phyloP scores from a whole-genome alignment of 2,113 vertebrate species.

The Eonycteris spelaea region DNA sequence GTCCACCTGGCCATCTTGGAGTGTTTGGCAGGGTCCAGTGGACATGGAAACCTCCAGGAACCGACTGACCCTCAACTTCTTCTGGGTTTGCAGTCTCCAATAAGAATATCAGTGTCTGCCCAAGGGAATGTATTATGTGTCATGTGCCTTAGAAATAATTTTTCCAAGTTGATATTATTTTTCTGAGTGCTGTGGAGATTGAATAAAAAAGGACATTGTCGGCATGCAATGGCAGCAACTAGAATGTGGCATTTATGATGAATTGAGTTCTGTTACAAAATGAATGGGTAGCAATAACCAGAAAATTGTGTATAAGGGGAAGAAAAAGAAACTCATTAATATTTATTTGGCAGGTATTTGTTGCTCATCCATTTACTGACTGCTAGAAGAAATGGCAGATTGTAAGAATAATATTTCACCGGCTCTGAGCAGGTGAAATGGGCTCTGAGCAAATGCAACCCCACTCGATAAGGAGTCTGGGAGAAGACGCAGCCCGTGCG shows the following conservation, averaged over 20 bases:
- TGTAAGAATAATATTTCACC: neutral
- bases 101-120: neutral
- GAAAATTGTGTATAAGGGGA: neutral
- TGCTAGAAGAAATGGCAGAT: neutral
- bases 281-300: neutral
- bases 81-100: neutral
- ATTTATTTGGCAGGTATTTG: neutral
- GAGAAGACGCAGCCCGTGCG: neutral
- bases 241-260: neutral
- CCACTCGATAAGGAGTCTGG: neutral
- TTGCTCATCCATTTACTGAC: neutral
- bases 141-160: neutral
- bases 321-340: neutral
- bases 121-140: neutral
- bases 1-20: neutral
- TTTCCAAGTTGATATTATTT: neutral
- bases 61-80: neutral
- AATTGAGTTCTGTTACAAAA: neutral
- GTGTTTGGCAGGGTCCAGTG: neutral
- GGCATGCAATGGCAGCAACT: neutral
- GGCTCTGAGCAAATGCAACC: neutral
- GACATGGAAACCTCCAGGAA: neutral
- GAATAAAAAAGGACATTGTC: neutral
- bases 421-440: neutral
- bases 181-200: neutral